Base-by-base conservation (phyloP, 1,140 invertebrate genomes). In the Rhysida immarginata region DNA sequence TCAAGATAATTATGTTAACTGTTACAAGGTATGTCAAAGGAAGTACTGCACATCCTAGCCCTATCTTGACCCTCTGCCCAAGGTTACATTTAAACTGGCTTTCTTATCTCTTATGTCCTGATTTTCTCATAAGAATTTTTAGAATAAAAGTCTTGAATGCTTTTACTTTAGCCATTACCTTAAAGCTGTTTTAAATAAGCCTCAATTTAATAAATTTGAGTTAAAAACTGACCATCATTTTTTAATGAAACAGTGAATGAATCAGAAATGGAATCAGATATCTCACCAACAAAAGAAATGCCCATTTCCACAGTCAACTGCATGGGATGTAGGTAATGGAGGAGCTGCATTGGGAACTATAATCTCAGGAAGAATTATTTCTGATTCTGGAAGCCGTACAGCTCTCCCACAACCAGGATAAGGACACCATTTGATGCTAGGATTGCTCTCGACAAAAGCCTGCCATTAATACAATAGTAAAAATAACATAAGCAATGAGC, bases 361-460 rank as follows among this genome's bases (percentile, higher is more conserved):
- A 27, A 54, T 11, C 23, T 43, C 20, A 14, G 23, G 25, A 5
- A 20, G 58, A 27, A 43, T 61, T 58, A 74, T 67, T 61, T 79
- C 76, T 8, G 75, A 69, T 60, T 81, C 79, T 14, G 80, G 80
- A n/a, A 81, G 64, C 58, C 75, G 70, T 13, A 84, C 81, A 27
- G 82, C 82, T 58, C 78, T 68, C 2, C 79, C 79, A 71, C 82
- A 84, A 8, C 78, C 80, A 27, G 81, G 77, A 60, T 74, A 77
- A 2, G 82, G 82, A 66, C 82, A 84, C 82, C 82, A 84, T 66
- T 83, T 83, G 58, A 84, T 83, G 43, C 71, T 75, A 56, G 80
- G 80, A 64, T 83, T 84, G 58, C 78, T 80, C 61, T 83, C 82
- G 26, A 84, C 82, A 72, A 84, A 84, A 18, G 81, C 81, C 79